Evolutionary conservation across 2,888 invertebrate genomes (phyloP).

Genomic region (Caenorhabditis imperialis): DNA sequence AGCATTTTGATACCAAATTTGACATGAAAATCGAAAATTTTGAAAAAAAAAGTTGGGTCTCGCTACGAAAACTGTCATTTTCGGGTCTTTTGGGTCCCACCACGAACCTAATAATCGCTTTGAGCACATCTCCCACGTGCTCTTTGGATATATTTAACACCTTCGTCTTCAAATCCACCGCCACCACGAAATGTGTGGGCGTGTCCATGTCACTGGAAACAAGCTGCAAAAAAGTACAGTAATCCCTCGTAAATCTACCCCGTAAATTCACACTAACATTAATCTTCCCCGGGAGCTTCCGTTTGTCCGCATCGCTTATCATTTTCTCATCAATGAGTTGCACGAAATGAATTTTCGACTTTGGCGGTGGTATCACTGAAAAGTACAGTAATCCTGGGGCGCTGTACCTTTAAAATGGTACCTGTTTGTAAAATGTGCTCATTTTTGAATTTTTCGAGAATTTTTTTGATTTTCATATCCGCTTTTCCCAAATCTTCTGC

Average conservation of each 20-base stretch:
- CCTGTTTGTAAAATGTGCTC: constrained; percentile 39
- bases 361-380: constrained; percentile 54
- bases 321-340: constrained; percentile 28
- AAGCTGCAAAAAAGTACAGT: constrained; percentile 22
- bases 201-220: constrained; percentile 32
- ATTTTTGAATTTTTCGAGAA: constrained; percentile 24
- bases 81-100: constrained; percentile 4
- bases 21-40: constrained; percentile 1
- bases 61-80: not conserved
- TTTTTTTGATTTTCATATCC: constrained; percentile 22
- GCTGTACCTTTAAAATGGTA: too few species aligned
- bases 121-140: constrained; percentile 17
- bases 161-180: constrained; percentile 18
- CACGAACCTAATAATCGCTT: constrained; percentile 51
- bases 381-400: too few species aligned
- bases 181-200: constrained; percentile 37
- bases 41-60: not conserved
- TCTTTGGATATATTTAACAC: constrained; percentile 42
- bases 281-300: constrained; percentile 43
- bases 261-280: constrained; percentile 25
- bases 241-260: not conserved
- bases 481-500: constrained; percentile 23
- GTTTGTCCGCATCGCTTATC: constrained; percentile 27
- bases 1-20: too few species aligned
- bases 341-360: constrained; percentile 44